Evolutionary conservation across 2,888 invertebrate genomes (phyloP).

Genomic region (Dione vanillae): DNA sequence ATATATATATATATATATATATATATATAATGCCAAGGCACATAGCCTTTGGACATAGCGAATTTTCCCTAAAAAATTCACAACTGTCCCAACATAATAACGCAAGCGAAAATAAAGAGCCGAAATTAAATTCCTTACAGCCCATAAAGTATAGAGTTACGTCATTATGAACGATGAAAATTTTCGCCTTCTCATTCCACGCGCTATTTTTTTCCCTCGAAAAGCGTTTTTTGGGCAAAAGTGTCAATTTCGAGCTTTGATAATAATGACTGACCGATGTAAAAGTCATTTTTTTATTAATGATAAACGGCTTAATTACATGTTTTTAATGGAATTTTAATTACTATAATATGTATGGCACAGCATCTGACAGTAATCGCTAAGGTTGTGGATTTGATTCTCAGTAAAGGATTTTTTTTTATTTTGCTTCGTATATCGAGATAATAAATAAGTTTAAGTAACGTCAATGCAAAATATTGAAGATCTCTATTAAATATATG

Average conservation of each 20-base stretch:
- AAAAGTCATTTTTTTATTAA: not conserved
- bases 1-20: too few species aligned
- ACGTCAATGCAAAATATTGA: too few species aligned
- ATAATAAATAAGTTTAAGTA: too few species aligned
- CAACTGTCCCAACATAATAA: constrained; percentile 37
- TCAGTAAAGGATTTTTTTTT: too few species aligned
- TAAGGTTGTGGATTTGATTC: too few species aligned
- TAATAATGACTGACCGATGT: constrained; percentile 26
- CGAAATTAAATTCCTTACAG: constrained; percentile 77
- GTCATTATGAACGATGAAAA: constrained; percentile 69
- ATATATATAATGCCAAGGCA: not conserved
- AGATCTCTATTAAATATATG: too few species aligned
- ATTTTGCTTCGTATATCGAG: too few species aligned
- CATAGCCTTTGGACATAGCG: not conserved
- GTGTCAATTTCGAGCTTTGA: constrained; percentile 39
- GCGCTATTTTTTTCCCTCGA: constrained; percentile 35
- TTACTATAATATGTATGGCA: too few species aligned
- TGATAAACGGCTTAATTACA: not conserved
- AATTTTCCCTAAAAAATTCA: constrained; percentile 34
- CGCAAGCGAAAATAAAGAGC: constrained; percentile 61
- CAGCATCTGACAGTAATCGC: too few species aligned
- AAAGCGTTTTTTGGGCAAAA: constrained; percentile 40
- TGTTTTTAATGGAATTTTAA: not conserved
- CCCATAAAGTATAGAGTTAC: constrained; percentile 80
- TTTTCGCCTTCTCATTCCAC: constrained; percentile 52